Base-by-base conservation (phyloP, 2,797 vertebrate species). In the Poecile montanus region DNA sequence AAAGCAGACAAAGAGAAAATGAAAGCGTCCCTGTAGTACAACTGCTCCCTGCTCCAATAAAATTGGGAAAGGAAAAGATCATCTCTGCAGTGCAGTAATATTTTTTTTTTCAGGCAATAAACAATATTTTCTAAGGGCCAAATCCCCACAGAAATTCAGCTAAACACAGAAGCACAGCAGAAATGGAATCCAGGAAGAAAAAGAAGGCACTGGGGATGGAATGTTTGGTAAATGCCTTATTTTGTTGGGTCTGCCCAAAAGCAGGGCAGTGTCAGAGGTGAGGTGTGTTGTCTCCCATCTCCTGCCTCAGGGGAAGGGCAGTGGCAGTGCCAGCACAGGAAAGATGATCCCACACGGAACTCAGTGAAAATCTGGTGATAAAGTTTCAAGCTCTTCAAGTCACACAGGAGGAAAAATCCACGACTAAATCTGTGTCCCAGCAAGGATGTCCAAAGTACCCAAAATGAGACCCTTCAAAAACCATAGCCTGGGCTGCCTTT, bases 401-500 rank as follows among this genome's bases (percentile, higher is more conserved):
- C 47, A 65, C 7, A 8, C 26, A 48, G 54, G 4, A 21, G 21
- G 38, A 40, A 58, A 62, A 76, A 76, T 2, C 26, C 25, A 84
- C 4, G 3, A 34, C 18, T 29, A 65, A 90, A 78, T 1, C 23
- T 22, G 22, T 0, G 0, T 10, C 50, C 2, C 3, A 45, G 57
- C 25, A 61, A 50, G 56, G 38, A 58, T 10, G 29, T 2, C 38
- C 7, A 2, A 60, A 78, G 30, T 0, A 83, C 13, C 9, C 74
- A 21, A 51, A 89, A 14, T 2, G 2, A 77, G 34, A 68, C 17
- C 29, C 16, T 47, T 15, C 8, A 70, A 25, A 67, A 63, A 40
- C 9, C 27, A 25, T 0, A 73, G 27, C 36, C 67, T 12, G 10
- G 7, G 7, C 16, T 73, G 48, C 15, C 57, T 29, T 27, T 63